A percentile compares a stretch with the other conserved stretches of the same genome.
Evolutionary conservation across 2,797 vertebrate genomes (phyloP).

Genomic region (Chrosomus eos): DNA sequence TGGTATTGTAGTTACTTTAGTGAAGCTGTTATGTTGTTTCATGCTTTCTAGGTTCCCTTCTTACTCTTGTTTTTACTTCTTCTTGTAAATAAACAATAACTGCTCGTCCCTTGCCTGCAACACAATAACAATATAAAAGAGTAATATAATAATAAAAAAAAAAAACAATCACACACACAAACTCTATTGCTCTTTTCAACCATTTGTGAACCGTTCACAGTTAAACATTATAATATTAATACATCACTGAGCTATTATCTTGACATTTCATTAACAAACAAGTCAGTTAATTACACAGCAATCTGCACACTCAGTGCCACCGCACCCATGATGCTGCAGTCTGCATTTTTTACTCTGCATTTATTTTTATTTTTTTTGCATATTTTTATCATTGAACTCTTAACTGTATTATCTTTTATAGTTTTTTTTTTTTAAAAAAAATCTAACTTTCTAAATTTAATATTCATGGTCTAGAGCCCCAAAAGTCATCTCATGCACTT

Average conservation of each 20-base stretch:
- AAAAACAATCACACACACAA: background rate
- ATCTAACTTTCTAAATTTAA: background rate
- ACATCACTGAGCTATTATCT: background rate
- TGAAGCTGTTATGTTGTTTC: background rate
- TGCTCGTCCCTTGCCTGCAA: background rate
- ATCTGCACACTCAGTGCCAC: background rate
- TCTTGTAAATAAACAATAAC: background rate
- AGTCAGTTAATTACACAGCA: background rate
- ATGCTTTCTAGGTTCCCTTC: background rate
- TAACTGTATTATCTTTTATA: background rate
- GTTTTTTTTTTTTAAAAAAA: too few species aligned
- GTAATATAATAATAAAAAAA: accelerated
- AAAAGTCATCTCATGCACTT: background rate
- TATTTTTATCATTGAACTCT: background rate
- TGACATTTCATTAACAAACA: slow-evolving; percentile 2
- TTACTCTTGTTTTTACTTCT: background rate
- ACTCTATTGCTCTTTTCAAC: background rate
- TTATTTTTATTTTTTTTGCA: background rate
- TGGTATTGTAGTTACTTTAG: background rate
- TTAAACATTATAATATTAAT: background rate
- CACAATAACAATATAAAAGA: background rate
- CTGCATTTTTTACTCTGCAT: too few species aligned
- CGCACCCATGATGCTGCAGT: background rate
- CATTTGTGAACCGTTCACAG: background rate
- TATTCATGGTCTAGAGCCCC: background rate